Base-by-base conservation (phyloP, 2,888 invertebrate species). In the Notocelia uddmanniana region DNA sequence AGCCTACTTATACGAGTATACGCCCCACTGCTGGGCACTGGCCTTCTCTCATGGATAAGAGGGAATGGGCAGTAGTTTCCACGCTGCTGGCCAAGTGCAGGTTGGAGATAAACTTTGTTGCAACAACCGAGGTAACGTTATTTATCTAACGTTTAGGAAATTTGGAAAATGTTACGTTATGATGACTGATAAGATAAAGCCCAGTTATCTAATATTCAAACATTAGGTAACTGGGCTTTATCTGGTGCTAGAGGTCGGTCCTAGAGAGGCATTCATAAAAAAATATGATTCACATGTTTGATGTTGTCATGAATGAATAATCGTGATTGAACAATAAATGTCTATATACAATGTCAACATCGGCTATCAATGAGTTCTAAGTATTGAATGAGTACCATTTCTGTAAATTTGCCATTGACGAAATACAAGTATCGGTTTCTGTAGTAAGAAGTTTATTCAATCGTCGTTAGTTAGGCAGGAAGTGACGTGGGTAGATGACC, bases 401-500 rank as follows among this genome's bases (percentile, higher is more conserved):
- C 15, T 41, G 15, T n/a, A 45, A 23, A 54, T 54, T 54, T 54
- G 26, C 26, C 26, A 54, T 54, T 54, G 54, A 54, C 13, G 23
- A 54, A 54, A 26, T 26, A 54, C 6, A 15, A 13, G 15, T 21
- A 54, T 26, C 15, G 9, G 6, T 26, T 26, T 26, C 15, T 55
- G 10, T 15, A n/a, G n/a, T 45, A 45, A 41, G 11, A 23, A 57
- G 0, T 37, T 21, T 23, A 21, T 5, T 21, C 41, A 19, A 18
- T 6, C 31, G 31, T 6, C 26, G 10, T 15, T 60, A 45, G 15
- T 62, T 11, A 34, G 15, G 23, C 23, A 26, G 50, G 19, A 52
- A 50, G 34, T 63, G 63, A 63, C 63, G 34, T 19, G 19, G 31
- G 18, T 48, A 21, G 3, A 15, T 63, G 62, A 50, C 50, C 26